Conservation (phyloP, 2,113 vertebrate genomes). For the Catharus fuscescens region DNA sequence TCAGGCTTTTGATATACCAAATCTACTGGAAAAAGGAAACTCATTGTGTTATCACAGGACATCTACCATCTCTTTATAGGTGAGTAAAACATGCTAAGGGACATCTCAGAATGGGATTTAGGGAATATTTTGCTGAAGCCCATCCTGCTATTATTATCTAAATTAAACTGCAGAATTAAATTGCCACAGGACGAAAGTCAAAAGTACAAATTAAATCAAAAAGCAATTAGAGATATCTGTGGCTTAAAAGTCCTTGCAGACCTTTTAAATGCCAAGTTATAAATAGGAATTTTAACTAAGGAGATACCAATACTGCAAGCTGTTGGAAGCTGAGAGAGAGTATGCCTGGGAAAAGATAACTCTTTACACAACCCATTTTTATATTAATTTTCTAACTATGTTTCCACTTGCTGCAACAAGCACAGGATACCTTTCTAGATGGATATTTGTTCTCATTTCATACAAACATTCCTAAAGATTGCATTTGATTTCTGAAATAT, state of each 20-base stretch:
- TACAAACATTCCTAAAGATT: neutral
- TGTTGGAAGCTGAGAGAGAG: neutral
- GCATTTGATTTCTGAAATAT: neutral
- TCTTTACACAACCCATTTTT: neutral
- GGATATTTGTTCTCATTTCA: neutral
- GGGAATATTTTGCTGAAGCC: neutral
- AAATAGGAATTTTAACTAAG: constrained; percentile 2
- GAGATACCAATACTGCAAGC: neutral
- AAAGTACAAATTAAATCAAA: constrained; percentile 31
- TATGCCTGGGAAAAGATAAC: neutral
- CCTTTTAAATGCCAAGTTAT: neutral
- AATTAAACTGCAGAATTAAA: neutral
- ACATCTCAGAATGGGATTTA: neutral
- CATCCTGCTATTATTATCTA: neutral
- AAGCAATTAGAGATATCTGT: neutral
- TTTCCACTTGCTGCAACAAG: neutral
- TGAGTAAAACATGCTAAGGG: neutral
- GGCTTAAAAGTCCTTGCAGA: neutral
- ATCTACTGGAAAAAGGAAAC: neutral
- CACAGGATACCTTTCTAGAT: neutral
- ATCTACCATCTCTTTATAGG: neutral
- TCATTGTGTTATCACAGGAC: neutral
- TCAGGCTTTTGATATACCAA: neutral
- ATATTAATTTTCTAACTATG: neutral
- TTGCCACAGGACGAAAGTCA: neutral